Evolutionary conservation across 2,113 vertebrate genomes (phyloP).

Genomic region (Lontra canadensis): DNA sequence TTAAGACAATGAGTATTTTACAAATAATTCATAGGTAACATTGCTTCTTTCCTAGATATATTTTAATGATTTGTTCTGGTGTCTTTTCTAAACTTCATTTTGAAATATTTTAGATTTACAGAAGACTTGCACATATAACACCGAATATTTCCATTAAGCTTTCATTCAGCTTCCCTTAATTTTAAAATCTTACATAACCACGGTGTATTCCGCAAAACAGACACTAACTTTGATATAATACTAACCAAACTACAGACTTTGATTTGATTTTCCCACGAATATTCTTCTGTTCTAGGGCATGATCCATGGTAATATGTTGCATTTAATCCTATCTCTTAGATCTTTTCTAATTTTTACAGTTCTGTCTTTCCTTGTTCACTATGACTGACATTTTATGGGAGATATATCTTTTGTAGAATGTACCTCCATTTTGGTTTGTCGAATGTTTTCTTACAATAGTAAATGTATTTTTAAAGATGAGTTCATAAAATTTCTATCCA

Average conservation of each 20-base stretch:
- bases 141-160: not conserved
- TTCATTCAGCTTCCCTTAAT: not conserved
- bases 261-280: not conserved
- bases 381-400: not conserved
- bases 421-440: not conserved
- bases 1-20: not conserved
- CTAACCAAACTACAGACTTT: not conserved
- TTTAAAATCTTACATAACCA: not conserved
- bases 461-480: not conserved
- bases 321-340: not conserved
- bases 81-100: not conserved
- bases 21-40: not conserved
- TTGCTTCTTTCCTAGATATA: not conserved
- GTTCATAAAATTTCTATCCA: not conserved
- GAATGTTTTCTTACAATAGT: not conserved
- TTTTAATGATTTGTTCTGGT: not conserved
- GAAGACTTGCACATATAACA: not conserved
- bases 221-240: not conserved
- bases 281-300: not conserved
- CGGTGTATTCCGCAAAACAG: not conserved
- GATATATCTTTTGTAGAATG: not conserved
- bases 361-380: not conserved
- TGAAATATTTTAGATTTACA: not conserved
- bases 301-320: no score
- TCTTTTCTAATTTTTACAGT: not conserved